Evolutionary conservation across 2,113 vertebrate species (phyloP).

Genomic region (Thomomys bottae): DNA sequence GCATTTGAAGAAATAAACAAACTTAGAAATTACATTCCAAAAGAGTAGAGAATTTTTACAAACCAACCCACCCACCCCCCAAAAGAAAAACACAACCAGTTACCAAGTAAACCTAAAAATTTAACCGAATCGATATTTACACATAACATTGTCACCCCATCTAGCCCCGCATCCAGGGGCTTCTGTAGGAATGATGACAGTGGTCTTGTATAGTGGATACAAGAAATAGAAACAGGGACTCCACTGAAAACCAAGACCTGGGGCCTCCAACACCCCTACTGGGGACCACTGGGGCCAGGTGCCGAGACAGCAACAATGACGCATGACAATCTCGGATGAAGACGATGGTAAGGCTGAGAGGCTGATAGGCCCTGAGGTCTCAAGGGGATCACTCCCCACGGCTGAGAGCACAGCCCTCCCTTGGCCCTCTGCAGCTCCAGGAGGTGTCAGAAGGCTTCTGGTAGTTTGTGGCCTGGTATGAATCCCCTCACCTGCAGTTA

Average conservation of each 20-base stretch:
- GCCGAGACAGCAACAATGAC: conserved; percentile 10
- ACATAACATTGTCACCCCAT: conserved; percentile 74
- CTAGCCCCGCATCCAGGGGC: conserved; percentile 46
- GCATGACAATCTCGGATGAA: conserved; percentile 63
- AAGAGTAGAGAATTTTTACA: conserved; percentile 83
- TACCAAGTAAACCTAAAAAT: conserved; percentile 84
- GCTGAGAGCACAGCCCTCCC: background rate
- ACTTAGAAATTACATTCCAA: conserved; percentile 85
- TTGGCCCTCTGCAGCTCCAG: conserved; percentile 18
- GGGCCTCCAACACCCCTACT: background rate
- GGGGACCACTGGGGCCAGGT: background rate
- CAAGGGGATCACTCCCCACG: conserved; percentile 27
- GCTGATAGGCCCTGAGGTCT: background rate
- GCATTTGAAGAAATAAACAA: conserved; percentile 80
- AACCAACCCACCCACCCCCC: conserved; percentile 73
- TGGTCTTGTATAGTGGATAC: conserved; percentile 67
- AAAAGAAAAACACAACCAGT: conserved; percentile 68
- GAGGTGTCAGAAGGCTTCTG: conserved; percentile 74
- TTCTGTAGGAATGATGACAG: conserved; percentile 50
- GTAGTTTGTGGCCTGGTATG: conserved; percentile 63
- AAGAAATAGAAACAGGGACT: conserved; percentile 59
- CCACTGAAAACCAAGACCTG: conserved; percentile 51
- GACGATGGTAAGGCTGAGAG: conserved; percentile 67
- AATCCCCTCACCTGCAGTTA: conserved; percentile 47
- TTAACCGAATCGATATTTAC: conserved; percentile 84